These are phyloP conservation scores for Helicoverpa armigera DNA, from an alignment of 1,140 invertebrate genomes.

Conservation along the genomic window DNA sequence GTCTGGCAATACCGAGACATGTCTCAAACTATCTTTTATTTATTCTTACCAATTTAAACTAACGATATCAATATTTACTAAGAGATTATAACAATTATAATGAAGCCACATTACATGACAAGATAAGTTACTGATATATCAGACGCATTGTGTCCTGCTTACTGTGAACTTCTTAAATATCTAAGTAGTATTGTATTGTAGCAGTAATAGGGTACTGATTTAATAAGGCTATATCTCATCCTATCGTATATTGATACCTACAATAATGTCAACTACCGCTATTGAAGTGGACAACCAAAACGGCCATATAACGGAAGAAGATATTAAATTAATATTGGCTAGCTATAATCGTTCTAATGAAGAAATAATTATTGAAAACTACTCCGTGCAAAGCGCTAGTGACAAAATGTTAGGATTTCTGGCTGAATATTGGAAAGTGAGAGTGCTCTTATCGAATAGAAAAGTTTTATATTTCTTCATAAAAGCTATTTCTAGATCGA, in stretches of 20 bases:
- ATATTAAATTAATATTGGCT: conserved; percentile 66
- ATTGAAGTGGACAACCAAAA: neutral
- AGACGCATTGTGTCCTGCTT: neutral
- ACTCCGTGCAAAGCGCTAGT: conserved; percentile 66
- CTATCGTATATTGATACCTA: too few species aligned
- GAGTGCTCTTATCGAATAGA: conserved; percentile 59
- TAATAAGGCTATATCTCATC: neutral
- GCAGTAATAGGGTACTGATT: neutral
- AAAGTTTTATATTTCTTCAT: conserved; percentile 71
- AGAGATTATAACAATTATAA: conserved; percentile 1
- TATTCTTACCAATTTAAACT: conserved; percentile 3
- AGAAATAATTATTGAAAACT: conserved; percentile 57
- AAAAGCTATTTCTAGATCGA: conserved; percentile 72
- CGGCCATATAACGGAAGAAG: conserved; percentile 62
- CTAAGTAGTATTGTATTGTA: neutral
- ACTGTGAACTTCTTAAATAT: too few species aligned
- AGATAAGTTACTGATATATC: conserved; percentile 22
- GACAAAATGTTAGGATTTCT: conserved; percentile 80
- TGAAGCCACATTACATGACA: neutral
- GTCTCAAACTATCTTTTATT: conserved; percentile 30
- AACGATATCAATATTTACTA: conserved; percentile 28
- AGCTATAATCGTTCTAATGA: conserved; percentile 55
- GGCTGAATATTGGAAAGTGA: conserved; percentile 76
- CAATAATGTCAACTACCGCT: conserved; percentile 16
- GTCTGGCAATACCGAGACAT: neutral